A percentile compares a stretch with the other conserved stretches of the same genome.
phyloP scores from a whole-genome alignment of 1,140 invertebrate genomes.

The Polypedilum vanderplanki region DNA sequence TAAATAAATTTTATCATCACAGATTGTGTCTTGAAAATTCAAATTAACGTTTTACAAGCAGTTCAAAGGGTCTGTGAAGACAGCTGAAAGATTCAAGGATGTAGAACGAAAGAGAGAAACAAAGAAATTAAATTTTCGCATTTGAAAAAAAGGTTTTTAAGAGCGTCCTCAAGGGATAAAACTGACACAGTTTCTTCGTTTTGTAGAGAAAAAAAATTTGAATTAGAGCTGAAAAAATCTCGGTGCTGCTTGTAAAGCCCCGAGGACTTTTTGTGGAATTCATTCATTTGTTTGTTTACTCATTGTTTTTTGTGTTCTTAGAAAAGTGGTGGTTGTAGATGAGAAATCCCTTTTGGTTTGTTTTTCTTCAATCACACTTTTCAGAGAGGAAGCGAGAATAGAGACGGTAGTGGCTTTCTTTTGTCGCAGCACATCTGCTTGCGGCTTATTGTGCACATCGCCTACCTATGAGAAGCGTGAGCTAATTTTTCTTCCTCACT shows the following conservation, averaged over 20 bases:
- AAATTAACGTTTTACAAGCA: too few species aligned
- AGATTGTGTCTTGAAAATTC: too few species aligned
- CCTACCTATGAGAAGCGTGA: too few species aligned
- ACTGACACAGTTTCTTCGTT: too few species aligned
- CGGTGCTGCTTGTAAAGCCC: background rate
- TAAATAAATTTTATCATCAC: too few species aligned
- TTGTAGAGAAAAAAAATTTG: background rate
- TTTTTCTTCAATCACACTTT: conserved; percentile 6
- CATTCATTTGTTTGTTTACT: conserved; percentile 1
- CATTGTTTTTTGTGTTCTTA: background rate
- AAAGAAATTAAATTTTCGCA: too few species aligned
- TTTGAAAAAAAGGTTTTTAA: too few species aligned
- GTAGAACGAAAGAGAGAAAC: too few species aligned
- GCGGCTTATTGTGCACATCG: background rate
- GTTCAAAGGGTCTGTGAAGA: too few species aligned
- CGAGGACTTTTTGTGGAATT: background rate
- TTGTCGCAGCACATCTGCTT: background rate
- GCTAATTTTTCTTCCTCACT: background rate
- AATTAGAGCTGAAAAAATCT: background rate
- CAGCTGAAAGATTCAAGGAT: too few species aligned
- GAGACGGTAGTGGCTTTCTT: background rate
- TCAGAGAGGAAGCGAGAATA: background rate
- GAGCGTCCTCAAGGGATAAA: too few species aligned
- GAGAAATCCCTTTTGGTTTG: conserved; percentile 1
- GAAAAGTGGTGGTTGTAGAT: background rate